Evolutionary conservation across 2,797 vertebrate genomes (phyloP).

Genomic region (Neostethus bicornis): DNA sequence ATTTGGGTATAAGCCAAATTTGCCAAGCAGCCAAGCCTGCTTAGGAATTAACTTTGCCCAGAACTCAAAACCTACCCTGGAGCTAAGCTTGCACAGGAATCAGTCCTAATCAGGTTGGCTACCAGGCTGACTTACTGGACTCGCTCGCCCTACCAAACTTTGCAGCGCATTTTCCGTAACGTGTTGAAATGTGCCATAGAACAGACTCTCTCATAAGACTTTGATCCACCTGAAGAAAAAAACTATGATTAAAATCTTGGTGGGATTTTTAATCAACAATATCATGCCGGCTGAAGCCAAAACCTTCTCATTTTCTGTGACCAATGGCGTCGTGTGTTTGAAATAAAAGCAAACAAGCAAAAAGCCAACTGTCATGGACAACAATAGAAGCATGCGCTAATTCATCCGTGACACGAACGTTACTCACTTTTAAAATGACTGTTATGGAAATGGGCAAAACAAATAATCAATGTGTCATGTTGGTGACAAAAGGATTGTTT

Average conservation of each 20-base stretch:
- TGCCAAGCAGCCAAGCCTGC: no score
- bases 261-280: conserved; percentile 44
- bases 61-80: no score
- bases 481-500: conserved; percentile 22
- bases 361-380: conserved; percentile 35
- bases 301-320: conserved; percentile 21
- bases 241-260: conserved; percentile 32
- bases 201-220: conserved; percentile 15
- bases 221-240: conserved; percentile 18
- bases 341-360: conserved; percentile 29
- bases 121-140: no score
- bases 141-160: no score
- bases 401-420: conserved; percentile 34
- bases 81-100: no score
- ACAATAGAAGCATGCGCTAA: conserved; percentile 21
- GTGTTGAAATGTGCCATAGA: no score
- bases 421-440: conserved; percentile 36
- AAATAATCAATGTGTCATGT: conserved; percentile 44
- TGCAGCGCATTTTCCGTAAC: no score
- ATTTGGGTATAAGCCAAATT: no score
- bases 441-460: conserved; percentile 20
- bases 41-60: no score
- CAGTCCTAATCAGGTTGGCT: no score
- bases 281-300: neutral
- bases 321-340: conserved; percentile 20